A percentile compares a stretch with the other conserved stretches of the same genome.
phyloP scores from a whole-genome alignment of 2,797 vertebrate genomes.

The Neoniphon sammara region DNA sequence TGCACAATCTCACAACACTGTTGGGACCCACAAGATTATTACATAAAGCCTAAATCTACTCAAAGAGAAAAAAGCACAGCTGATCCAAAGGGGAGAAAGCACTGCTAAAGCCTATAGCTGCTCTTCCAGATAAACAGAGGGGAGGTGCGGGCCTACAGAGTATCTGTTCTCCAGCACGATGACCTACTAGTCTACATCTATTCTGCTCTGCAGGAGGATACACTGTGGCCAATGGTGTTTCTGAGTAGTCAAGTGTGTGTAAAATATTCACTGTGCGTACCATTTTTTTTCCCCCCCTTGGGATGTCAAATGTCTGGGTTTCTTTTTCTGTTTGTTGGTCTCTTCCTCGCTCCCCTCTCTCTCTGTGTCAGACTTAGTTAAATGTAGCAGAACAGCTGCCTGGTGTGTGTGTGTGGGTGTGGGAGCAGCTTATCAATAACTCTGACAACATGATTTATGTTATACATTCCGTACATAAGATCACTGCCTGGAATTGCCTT shows the following conservation, averaged over 20 bases:
- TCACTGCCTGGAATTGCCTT: slow-evolving; percentile 70
- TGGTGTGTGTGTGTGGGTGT: slow-evolving; percentile 62
- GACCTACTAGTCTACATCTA: slow-evolving; percentile 58
- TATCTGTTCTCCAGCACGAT: slow-evolving; percentile 58
- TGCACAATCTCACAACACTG: slow-evolving; percentile 54
- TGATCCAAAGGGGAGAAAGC: slow-evolving; percentile 65
- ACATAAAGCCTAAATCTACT: slow-evolving; percentile 75
- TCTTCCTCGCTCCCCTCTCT: neutral
- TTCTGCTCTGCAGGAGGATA: slow-evolving; percentile 16
- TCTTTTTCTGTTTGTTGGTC: slow-evolving; percentile 27
- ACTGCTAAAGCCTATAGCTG: slow-evolving; percentile 55
- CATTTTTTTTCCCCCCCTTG: neutral
- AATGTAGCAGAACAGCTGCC: slow-evolving; percentile 79
- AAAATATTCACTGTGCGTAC: neutral
- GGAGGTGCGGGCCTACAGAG: slow-evolving; percentile 38
- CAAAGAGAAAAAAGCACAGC: slow-evolving; percentile 58
- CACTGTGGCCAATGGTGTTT: slow-evolving; percentile 26
- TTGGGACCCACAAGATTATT: slow-evolving; percentile 66
- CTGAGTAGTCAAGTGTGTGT: slow-evolving; percentile 8
- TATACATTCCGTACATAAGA: slow-evolving; percentile 68
- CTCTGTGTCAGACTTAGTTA: slow-evolving; percentile 69
- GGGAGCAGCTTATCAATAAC: slow-evolving; percentile 77
- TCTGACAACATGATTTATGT: slow-evolving; percentile 77
- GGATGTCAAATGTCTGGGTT: neutral
- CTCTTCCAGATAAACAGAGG: slow-evolving; percentile 62